phyloP scores from a whole-genome alignment of 2,797 vertebrate genomes.

The Euthynnus affinis region DNA sequence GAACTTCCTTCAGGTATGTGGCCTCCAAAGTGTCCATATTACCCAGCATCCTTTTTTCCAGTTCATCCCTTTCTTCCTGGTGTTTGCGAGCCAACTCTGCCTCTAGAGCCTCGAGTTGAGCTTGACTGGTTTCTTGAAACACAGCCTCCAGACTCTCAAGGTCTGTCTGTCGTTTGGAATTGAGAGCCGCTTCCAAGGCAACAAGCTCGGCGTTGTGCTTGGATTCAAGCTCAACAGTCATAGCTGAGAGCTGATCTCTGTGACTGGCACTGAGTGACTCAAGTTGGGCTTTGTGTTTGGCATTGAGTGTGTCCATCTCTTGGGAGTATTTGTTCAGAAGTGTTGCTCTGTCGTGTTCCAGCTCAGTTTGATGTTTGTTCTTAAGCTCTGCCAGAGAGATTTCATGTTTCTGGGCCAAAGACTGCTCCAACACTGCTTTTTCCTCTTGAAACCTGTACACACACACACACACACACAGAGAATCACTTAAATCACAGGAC shows the following conservation, averaged over 20 bases:
- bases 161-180: constrained; percentile 81
- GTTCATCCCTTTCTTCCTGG: constrained; percentile 84
- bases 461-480: constrained; percentile 25
- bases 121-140: constrained; percentile 79
- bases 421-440: constrained; percentile 79
- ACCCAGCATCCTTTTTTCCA: constrained; percentile 89
- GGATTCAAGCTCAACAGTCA: constrained; percentile 58
- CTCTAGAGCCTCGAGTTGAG: constrained; percentile 81
- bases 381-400: constrained; percentile 81
- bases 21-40: constrained; percentile 92
- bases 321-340: constrained; percentile 63
- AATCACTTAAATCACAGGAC: neutral
- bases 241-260: constrained; percentile 75
- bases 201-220: constrained; percentile 79
- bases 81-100: constrained; percentile 84
- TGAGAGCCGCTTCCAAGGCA: constrained; percentile 79
- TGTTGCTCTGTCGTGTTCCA: constrained; percentile 61
- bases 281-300: constrained; percentile 81
- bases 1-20: constrained; percentile 90
- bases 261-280: constrained; percentile 79
- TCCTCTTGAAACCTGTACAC: constrained; percentile 88
- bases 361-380: constrained; percentile 79
- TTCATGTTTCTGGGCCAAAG: constrained; percentile 83
- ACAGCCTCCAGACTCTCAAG: constrained; percentile 76
- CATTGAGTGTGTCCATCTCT: constrained; percentile 69